Evolutionary conservation across 2,888 invertebrate species (phyloP).

Genomic region (Platypus cylindrus): DNA sequence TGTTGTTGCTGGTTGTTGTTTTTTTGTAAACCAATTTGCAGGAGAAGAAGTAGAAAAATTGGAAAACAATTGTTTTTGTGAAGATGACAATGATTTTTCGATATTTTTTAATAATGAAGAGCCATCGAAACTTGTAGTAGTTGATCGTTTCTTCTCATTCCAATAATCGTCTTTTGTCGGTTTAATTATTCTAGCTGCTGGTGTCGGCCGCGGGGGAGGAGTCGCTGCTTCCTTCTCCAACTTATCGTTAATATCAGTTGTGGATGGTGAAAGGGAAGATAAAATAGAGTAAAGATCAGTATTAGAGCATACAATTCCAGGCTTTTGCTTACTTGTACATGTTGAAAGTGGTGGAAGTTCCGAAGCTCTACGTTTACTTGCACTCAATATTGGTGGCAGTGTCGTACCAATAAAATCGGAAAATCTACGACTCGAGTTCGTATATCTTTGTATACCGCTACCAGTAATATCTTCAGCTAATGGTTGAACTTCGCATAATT

Average conservation of each 20-base stretch:
- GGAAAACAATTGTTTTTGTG: background rate
- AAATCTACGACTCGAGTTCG: conserved; percentile 45
- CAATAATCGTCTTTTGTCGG: conserved; percentile 35
- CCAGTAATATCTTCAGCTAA: conserved; percentile 53
- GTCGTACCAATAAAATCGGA: conserved; percentile 59
- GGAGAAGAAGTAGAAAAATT: too few species aligned
- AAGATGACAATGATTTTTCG: background rate
- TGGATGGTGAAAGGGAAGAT: conserved; percentile 65
- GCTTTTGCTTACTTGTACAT: conserved; percentile 28
- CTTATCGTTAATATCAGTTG: conserved; percentile 59
- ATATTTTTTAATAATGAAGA: conserved; percentile 48
- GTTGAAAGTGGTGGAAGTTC: conserved; percentile 48
- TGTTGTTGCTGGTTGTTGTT: conserved; percentile 52
- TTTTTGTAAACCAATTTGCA: conserved; percentile 68
- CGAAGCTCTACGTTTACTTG: conserved; percentile 53
- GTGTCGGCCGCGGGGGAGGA: conserved; percentile 17
- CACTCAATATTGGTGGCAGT: conserved; percentile 45
- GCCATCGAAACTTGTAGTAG: conserved; percentile 76
- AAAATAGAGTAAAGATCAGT: conserved; percentile 70
- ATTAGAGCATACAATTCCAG: conserved; percentile 68
- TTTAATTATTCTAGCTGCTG: conserved; percentile 40
- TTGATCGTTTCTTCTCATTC: conserved; percentile 60
- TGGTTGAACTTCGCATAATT: conserved; percentile 70
- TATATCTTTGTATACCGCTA: conserved; percentile 47
- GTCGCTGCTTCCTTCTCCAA: conserved; percentile 38